A percentile compares a stretch with the other conserved stretches of the same genome.
Evolutionary conservation across 2,113 vertebrate species (phyloP).

Genomic region (Platichthys flesus): DNA sequence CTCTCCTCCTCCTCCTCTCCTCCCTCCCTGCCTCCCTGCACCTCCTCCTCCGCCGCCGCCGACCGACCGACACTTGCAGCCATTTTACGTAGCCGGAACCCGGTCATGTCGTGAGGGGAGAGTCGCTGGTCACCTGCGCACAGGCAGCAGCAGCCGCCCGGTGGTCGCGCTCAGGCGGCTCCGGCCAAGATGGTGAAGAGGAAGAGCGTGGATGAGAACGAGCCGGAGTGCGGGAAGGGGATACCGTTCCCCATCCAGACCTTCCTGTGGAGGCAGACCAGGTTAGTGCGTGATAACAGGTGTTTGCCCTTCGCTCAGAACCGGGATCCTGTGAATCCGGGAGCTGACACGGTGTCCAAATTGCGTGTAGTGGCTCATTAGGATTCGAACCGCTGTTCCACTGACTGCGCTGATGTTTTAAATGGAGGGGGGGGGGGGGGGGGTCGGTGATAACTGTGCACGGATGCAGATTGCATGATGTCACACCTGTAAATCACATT

Average conservation of each 20-base stretch:
- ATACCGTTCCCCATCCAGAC: conserved; percentile 98
- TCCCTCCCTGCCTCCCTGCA: conserved; percentile 16
- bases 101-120: conserved; percentile 68
- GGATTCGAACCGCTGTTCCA: background rate
- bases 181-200: conserved; percentile 92
- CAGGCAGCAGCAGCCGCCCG: conserved; percentile 42
- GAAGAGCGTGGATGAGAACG: conserved; percentile 95
- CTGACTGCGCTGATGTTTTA: background rate
- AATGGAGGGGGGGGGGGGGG: background rate
- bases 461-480: conserved; percentile 39
- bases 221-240: conserved; percentile 92
- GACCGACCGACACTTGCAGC: conserved; percentile 84
- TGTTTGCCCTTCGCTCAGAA: conserved; percentile 40
- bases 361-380: background rate
- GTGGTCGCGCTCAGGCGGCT: conserved; percentile 37
- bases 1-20: background rate
- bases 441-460: background rate
- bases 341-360: no score
- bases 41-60: conserved; percentile 21
- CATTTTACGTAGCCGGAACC: conserved; percentile 84
- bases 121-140: conserved; percentile 67
- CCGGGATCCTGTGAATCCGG: no score
- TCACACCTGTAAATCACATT: conserved; percentile 50
- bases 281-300: conserved; percentile 86
- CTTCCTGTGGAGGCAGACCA: conserved; percentile 98